Evolutionary conservation across 2,797 vertebrate genomes (phyloP), one percentile per base, ranked within the genome.

Genomic region (Bradypus variegatus): DNA sequence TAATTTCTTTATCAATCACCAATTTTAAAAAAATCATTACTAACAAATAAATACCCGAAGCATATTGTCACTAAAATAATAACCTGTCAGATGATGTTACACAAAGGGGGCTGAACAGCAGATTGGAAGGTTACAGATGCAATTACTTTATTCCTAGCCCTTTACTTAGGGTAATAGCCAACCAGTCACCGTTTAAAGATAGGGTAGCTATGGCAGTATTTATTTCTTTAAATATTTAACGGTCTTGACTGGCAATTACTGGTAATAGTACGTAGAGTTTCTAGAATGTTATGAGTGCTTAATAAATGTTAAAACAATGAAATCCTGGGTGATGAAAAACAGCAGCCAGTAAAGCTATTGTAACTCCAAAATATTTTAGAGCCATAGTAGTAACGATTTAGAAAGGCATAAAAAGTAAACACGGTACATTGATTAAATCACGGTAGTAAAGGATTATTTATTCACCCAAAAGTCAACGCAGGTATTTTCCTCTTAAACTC

Each of bases 161-260:
- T 92, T 93, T 82, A 36, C 41, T 94, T 89, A 48, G 31, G 86
- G 93, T 88, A 79, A 83, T 12, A 89, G 82, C 53, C 86, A 82
- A 86, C 58, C 81, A 78, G 70, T 82, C 60, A 29, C 70, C 88
- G 72, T 94, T 96, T 86, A 88, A 58, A 88, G 33, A 58, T 33
- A 67, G 6, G 62, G 76, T 81, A 89, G 78, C 69, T 94, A 94
- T 88, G 87, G 90, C 70, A 94, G 79, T 83, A 88, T 95, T 93
- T 94, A 82, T 95, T 94, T 95, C 78, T 94, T 92, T 91, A 91
- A 96, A 94, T 96, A 93, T 90, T 94, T 89, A 93, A 87, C 77
- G 92, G 91, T 67, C 45, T 85, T 86, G 72, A 91, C n/a, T 94
- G 83, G 76, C 91, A 94, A 90, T 80, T 77, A 82, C 88, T 86